Evolutionary conservation across 2,888 invertebrate genomes (phyloP).

Genomic region (Malthinus seriepunctatus): DNA sequence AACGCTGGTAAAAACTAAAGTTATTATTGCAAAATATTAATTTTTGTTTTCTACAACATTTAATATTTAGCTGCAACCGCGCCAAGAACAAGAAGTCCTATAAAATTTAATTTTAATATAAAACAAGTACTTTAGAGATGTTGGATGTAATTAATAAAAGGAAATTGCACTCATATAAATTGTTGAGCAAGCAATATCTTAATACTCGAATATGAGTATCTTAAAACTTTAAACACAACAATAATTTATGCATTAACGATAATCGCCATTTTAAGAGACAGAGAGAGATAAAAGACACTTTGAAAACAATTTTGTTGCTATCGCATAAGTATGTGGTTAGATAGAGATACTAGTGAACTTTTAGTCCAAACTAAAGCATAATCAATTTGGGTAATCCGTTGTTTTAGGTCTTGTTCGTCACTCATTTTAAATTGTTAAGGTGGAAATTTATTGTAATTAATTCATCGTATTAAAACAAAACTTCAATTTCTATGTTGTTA

Average conservation of each 20-base stretch:
- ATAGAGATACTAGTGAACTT: background rate
- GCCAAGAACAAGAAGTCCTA: background rate
- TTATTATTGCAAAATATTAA: too few species aligned
- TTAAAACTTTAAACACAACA: too few species aligned
- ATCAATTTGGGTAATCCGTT: constrained; percentile 5
- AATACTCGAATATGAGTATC: background rate
- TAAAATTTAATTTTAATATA: background rate
- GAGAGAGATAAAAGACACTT: too few species aligned
- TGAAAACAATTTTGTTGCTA: too few species aligned
- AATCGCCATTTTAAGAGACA: too few species aligned
- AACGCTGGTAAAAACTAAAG: background rate
- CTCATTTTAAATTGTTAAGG: constrained; percentile 5
- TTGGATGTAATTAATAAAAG: constrained; percentile 4
- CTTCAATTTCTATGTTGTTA: background rate
- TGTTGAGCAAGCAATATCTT: background rate
- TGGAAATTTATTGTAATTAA: constrained; percentile 5
- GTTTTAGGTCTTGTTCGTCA: constrained; percentile 5
- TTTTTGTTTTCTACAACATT: background rate
- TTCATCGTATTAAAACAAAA: constrained; percentile 1
- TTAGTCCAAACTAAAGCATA: background rate
- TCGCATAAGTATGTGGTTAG: too few species aligned
- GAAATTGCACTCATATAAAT: constrained; percentile 1
- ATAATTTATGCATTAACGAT: too few species aligned
- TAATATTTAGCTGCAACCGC: background rate
- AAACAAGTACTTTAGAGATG: background rate